A percentile compares a stretch with the other conserved stretches of the same genome.
Evolutionary conservation across 2,113 vertebrate genomes (phyloP).

Genomic region (Dolichotis patagonum): DNA sequence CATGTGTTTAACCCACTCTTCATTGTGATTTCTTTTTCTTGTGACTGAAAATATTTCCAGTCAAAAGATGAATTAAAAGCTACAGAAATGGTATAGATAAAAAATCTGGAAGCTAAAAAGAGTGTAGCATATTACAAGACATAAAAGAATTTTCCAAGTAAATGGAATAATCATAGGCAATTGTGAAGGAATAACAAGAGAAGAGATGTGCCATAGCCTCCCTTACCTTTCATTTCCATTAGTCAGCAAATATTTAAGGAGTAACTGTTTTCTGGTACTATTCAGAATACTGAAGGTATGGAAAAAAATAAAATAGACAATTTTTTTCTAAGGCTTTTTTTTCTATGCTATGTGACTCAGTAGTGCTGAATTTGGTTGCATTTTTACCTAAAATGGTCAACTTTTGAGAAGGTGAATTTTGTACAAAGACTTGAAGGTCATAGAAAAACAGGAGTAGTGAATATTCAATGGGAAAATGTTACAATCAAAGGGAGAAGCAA

Average conservation of each 20-base stretch:
- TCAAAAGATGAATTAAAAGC: neutral
- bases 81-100: neutral
- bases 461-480: neutral
- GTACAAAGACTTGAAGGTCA: neutral
- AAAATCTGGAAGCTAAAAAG: neutral
- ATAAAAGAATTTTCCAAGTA: neutral
- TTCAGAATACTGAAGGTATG: neutral
- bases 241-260: neutral
- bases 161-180: neutral
- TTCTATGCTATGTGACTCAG: neutral
- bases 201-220: neutral
- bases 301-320: neutral
- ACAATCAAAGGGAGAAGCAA: neutral
- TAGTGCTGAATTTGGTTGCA: neutral
- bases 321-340: neutral
- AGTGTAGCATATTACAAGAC: neutral
- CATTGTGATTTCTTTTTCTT: neutral
- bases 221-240: neutral
- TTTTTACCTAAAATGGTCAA: neutral
- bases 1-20: neutral
- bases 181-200: neutral
- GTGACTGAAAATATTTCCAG: neutral
- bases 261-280: neutral
- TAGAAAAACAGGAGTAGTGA: accelerated
- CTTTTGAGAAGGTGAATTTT: neutral